Conservation (phyloP, 2,797 vertebrate species). For the Schizopygopsis pylzovi region DNA sequence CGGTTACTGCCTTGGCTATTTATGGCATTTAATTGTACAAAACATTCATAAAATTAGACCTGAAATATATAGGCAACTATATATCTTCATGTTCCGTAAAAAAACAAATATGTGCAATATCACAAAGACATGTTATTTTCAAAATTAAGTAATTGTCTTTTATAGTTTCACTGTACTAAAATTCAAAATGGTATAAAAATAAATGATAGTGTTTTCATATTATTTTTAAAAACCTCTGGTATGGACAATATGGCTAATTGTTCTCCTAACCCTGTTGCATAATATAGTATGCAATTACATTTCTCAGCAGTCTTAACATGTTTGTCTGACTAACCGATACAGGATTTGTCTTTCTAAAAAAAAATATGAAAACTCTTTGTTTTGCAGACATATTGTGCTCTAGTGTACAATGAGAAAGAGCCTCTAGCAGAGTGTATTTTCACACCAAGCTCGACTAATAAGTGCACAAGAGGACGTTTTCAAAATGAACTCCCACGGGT, state of each 20-base stretch:
- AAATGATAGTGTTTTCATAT: neutral
- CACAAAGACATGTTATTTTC: neutral
- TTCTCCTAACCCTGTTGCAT: neutral
- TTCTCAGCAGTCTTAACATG: neutral
- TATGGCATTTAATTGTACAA: neutral
- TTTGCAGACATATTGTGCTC: conserved; percentile 48
- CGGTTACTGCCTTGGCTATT: too few species aligned
- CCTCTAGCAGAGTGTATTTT: conserved; percentile 51
- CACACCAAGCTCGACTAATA: conserved; percentile 36
- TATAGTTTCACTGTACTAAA: neutral
- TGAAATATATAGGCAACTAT: too few species aligned
- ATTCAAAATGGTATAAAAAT: neutral
- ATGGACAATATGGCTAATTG: neutral
- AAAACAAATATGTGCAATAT: neutral
- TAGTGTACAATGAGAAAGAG: conserved; percentile 46
- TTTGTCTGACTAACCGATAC: neutral
- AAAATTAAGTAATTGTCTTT: neutral
- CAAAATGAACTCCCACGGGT: conserved; percentile 70
- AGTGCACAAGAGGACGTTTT: conserved; percentile 16
- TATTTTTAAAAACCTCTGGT: neutral
- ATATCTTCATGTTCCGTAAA: neutral
- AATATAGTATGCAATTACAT: neutral
- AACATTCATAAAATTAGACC: neutral
- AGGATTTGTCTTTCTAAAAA: neutral
- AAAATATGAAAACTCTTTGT: conserved; percentile 8